These are phyloP conservation scores for Plodia interpunctella DNA, from an alignment of 1,140 invertebrate species.

Conservation along the genomic window DNA sequence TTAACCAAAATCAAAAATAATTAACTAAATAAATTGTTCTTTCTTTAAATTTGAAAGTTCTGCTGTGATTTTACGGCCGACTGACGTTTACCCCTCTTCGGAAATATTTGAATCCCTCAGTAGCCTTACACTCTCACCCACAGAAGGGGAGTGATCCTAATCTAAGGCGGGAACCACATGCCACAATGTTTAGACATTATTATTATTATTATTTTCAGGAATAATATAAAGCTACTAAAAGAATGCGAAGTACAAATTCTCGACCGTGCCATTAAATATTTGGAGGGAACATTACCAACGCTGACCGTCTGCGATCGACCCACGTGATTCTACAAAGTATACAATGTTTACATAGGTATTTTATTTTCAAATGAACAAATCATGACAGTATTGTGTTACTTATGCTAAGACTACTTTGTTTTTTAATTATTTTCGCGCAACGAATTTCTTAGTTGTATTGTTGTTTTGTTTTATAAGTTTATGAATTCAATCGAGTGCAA, in stretches of 20 bases:
- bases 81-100: too few relatives aligned
- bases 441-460: constrained; percentile 25
- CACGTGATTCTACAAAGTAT: constrained; percentile 11
- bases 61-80: too few relatives aligned
- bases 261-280: constrained; percentile 60
- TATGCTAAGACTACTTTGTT: constrained; percentile 17
- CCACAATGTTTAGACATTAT: too few relatives aligned
- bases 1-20: too few relatives aligned
- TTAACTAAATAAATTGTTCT: too few relatives aligned
- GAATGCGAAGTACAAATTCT: constrained; percentile 69
- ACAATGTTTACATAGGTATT: background rate
- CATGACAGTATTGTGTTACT: constrained; percentile 49
- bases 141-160: too few relatives aligned
- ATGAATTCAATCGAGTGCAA: constrained; percentile 18
- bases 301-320: constrained; percentile 29
- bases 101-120: too few relatives aligned
- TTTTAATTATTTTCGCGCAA: constrained; percentile 21
- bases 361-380: constrained; percentile 31
- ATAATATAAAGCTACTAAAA: constrained; percentile 58
- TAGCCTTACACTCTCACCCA: too few relatives aligned
- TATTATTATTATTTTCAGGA: constrained; percentile 60
- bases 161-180: too few relatives aligned
- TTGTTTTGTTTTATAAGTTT: constrained; percentile 13
- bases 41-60: too few relatives aligned
- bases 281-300: constrained; percentile 44